A percentile compares a stretch with the other conserved stretches of the same genome.
These are phyloP conservation scores for Amphipoea lucens DNA, from an alignment of 2,888 invertebrate species.

Conservation along the genomic window DNA sequence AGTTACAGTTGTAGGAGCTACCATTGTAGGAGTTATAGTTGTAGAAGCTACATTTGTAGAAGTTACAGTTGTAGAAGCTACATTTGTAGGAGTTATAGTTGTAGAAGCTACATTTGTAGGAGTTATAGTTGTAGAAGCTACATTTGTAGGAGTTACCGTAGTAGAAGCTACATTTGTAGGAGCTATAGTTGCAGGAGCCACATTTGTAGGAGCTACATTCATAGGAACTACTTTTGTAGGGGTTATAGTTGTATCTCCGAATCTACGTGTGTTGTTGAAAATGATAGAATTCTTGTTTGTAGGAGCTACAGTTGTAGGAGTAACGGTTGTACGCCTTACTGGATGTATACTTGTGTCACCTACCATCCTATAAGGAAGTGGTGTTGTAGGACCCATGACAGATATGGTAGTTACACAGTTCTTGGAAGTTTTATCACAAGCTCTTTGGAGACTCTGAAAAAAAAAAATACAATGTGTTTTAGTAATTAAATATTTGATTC, in stretches of 20 bases:
- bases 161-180: neutral
- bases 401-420: neutral
- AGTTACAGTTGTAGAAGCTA: neutral
- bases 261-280: neutral
- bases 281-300: no score
- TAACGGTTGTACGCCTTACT: neutral
- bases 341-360: constrained; percentile 32
- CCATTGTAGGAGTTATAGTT: neutral
- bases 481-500: neutral
- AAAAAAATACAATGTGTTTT: neutral
- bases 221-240: neutral
- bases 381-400: neutral
- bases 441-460: constrained; percentile 42
- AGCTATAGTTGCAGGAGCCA: neutral
- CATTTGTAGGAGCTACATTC: no score
- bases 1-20: neutral
- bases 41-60: neutral
- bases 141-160: neutral
- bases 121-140: neutral
- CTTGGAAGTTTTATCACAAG: neutral
- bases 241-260: neutral
- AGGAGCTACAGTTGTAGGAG: no score
- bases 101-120: no score
- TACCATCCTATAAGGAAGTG: neutral
- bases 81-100: neutral